Conservation (phyloP, 37 sponge, comb jelly and placozoan genomes). For the Crambe crambe region DNA sequence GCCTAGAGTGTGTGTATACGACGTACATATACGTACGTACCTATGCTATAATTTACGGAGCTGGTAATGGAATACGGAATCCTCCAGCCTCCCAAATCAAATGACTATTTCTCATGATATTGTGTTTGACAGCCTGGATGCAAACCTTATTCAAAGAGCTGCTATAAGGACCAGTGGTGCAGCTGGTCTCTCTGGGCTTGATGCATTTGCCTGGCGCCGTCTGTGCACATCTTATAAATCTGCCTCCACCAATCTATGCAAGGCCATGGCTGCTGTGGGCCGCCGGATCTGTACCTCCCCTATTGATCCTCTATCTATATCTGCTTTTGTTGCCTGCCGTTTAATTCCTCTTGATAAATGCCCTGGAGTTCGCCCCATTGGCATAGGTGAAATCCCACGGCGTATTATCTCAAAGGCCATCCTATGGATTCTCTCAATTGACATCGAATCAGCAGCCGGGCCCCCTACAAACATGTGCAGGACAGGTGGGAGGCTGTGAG, state of each 20-base stretch:
- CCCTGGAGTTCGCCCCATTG: too few species aligned
- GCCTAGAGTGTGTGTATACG: too few species aligned
- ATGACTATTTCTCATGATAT: too few species aligned
- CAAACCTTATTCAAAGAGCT: constrained; percentile 7
- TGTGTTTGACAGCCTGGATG: constrained; percentile 14
- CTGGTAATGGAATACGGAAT: too few species aligned
- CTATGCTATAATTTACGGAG: too few species aligned
- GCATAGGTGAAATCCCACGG: constrained; percentile 52
- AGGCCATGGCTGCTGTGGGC: constrained; percentile 32
- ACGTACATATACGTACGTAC: too few species aligned
- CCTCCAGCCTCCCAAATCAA: too few species aligned
- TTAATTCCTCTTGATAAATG: too few species aligned
- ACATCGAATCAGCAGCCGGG: constrained; percentile 48
- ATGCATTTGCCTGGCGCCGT: constrained; percentile 41
- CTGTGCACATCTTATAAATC: constrained; percentile 47
- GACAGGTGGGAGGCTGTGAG: constrained; percentile 58
- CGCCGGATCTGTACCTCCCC: constrained; percentile 31
- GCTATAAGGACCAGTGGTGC: constrained; percentile 31
- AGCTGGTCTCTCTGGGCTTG: constrained; percentile 53
- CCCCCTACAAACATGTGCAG: constrained; percentile 62
- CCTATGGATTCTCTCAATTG: too few species aligned
- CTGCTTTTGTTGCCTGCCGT: constrained; percentile 37
- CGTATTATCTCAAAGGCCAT: constrained; percentile 58
- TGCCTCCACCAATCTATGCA: constrained; percentile 33
- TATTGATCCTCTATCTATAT: constrained; percentile 36